These are phyloP conservation scores for Melanaphis sacchari DNA, from an alignment of 1,140 invertebrate genomes.

Conservation along the genomic window DNA sequence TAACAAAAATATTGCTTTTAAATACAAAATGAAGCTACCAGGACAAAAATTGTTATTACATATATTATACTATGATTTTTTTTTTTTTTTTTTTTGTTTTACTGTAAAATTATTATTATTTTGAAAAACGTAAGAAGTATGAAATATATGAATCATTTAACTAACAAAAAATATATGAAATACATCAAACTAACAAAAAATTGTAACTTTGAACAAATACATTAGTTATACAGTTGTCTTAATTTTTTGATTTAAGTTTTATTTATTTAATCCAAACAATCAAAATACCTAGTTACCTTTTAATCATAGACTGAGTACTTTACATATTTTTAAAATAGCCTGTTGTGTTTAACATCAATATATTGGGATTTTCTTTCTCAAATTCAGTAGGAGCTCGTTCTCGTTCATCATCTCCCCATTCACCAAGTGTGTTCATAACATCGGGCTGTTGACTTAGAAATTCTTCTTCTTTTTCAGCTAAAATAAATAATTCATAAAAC, in stretches of 20 bases:
- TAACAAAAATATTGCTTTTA: slow-evolving; percentile 54
- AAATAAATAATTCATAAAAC: slow-evolving; percentile 58
- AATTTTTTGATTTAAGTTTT: not conserved
- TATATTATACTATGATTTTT: no score
- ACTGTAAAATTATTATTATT: slow-evolving; percentile 19
- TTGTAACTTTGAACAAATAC: slow-evolving; percentile 47
- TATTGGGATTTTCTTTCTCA: slow-evolving; percentile 80
- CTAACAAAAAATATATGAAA: slow-evolving; percentile 35
- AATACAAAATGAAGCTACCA: slow-evolving; percentile 11
- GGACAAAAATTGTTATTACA: not conserved
- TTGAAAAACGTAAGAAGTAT: slow-evolving; percentile 3
- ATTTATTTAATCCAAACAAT: not conserved
- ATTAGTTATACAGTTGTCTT: not conserved
- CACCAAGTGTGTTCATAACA: slow-evolving; percentile 74
- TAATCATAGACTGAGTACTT: slow-evolving; percentile 60
- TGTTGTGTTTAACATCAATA: slow-evolving; percentile 73
- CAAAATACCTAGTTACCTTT: not conserved
- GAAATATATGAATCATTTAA: slow-evolving; percentile 1
- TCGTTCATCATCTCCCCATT: slow-evolving; percentile 76
- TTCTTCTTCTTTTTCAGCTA: slow-evolving; percentile 71
- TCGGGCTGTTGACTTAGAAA: slow-evolving; percentile 73
- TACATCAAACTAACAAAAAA: slow-evolving; percentile 34
- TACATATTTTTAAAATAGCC: slow-evolving; percentile 81
- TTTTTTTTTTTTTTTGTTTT: not conserved
- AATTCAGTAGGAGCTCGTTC: slow-evolving; percentile 76